Conservation (phyloP, 2,113 vertebrate genomes). For the Mungos mungo region DNA sequence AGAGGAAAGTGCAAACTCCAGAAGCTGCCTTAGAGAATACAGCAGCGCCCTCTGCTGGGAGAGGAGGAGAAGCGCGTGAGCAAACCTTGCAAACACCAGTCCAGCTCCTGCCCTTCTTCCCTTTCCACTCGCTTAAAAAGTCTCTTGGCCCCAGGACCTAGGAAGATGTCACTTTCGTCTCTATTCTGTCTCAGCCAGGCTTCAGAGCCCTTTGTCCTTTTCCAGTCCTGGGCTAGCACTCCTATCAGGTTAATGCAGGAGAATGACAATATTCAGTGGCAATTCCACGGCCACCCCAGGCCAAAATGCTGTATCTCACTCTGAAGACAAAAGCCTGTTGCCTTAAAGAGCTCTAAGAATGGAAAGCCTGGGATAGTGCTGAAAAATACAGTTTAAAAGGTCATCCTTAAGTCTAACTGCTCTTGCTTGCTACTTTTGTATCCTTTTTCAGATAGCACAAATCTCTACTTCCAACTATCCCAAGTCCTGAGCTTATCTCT, state of each 20-base stretch:
- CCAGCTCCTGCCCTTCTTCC: background rate
- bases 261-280: background rate
- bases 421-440: background rate
- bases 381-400: background rate
- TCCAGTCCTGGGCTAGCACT: background rate
- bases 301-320: background rate
- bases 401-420: slow-evolving; percentile 3
- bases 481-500: background rate
- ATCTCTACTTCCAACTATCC: background rate
- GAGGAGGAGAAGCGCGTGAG: background rate
- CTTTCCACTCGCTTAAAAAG: background rate
- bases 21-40: slow-evolving; percentile 23
- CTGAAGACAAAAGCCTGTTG: background rate
- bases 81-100: background rate
- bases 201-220: background rate
- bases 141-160: background rate
- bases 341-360: background rate
- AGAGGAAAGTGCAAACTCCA: background rate
- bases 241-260: background rate
- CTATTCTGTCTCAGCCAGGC: background rate
- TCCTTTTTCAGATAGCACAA: background rate
- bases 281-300: background rate
- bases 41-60: slow-evolving; percentile 77
- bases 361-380: background rate
- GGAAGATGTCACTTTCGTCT: background rate